Conservation (phyloP, 2,888 invertebrate species). For the Neria commutata region DNA sequence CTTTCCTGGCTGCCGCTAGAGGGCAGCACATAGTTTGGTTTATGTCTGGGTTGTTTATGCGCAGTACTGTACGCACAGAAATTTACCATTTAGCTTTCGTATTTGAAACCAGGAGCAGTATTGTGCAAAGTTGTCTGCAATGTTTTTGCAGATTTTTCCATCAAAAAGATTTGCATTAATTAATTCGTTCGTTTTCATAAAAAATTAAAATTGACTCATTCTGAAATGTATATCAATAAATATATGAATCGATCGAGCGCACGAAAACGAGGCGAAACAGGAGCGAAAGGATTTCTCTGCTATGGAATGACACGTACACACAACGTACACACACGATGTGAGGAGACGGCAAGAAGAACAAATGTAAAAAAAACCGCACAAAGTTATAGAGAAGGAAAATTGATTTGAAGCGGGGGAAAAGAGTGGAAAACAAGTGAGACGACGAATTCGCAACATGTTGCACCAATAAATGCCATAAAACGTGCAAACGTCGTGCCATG, state of each 20-base stretch:
- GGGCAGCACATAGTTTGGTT: neutral
- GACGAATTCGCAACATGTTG: constrained; percentile 36
- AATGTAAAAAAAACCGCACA: constrained; percentile 5
- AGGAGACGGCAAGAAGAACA: neutral
- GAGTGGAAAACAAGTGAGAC: constrained; percentile 19
- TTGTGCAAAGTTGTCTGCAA: constrained; percentile 2
- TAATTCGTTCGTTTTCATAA: too few relatives aligned
- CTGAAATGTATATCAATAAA: too few relatives aligned
- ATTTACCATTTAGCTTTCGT: too few relatives aligned
- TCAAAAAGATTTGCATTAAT: too few relatives aligned
- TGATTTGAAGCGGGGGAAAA: too few relatives aligned
- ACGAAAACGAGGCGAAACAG: constrained; percentile 1
- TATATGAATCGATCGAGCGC: constrained; percentile 3
- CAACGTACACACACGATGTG: too few relatives aligned
- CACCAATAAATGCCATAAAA: constrained; percentile 36
- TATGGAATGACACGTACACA: too few relatives aligned
- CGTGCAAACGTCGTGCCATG: too few relatives aligned
- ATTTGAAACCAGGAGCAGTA: neutral
- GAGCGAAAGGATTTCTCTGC: too few relatives aligned
- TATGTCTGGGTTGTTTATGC: constrained; percentile 1
- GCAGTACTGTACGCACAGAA: too few relatives aligned
- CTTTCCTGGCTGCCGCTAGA: neutral
- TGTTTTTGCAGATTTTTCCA: too few relatives aligned
- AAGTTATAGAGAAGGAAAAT: constrained; percentile 6
- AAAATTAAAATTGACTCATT: too few relatives aligned